Conservation (phyloP, 2,888 invertebrate species). For the Watsonalla cultraria region DNA sequence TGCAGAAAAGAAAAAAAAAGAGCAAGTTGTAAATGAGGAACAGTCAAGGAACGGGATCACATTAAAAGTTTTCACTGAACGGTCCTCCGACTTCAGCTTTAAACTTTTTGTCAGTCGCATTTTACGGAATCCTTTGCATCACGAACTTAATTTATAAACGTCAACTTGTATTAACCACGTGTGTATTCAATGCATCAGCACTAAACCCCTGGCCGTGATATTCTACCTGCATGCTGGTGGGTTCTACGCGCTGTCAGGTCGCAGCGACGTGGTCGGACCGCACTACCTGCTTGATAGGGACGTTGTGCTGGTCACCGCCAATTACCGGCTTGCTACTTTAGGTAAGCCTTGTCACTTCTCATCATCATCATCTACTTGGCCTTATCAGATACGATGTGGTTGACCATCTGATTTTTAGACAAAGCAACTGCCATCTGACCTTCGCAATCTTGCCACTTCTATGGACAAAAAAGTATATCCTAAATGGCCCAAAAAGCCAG, state of each 20-base stretch:
- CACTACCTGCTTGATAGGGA: constrained; percentile 82
- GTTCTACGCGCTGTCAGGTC: constrained; percentile 64
- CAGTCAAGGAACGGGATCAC: no score
- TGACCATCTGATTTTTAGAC: no score
- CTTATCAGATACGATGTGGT: not conserved
- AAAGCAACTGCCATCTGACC: no score
- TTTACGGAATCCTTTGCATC: no score
- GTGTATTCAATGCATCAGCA: constrained; percentile 18
- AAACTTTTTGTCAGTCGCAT: no score
- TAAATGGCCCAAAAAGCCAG: not conserved
- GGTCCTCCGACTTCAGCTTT: no score
- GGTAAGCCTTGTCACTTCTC: constrained; percentile 26
- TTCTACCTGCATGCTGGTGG: constrained; percentile 84
- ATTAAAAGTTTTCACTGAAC: no score
- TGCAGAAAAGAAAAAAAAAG: no score
- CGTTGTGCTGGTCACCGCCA: constrained; percentile 81
- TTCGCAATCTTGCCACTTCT: not conserved
- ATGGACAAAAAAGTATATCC: not conserved
- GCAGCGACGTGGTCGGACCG: constrained; percentile 71
- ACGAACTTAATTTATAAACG: no score
- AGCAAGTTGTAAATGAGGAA: no score
- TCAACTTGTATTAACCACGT: no score
- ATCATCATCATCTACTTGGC: not conserved
- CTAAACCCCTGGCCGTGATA: constrained; percentile 73
- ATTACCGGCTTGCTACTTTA: constrained; percentile 80